Base-by-base conservation (phyloP, 2,797 vertebrate species). In the Hydrocynus forskahlii region DNA sequence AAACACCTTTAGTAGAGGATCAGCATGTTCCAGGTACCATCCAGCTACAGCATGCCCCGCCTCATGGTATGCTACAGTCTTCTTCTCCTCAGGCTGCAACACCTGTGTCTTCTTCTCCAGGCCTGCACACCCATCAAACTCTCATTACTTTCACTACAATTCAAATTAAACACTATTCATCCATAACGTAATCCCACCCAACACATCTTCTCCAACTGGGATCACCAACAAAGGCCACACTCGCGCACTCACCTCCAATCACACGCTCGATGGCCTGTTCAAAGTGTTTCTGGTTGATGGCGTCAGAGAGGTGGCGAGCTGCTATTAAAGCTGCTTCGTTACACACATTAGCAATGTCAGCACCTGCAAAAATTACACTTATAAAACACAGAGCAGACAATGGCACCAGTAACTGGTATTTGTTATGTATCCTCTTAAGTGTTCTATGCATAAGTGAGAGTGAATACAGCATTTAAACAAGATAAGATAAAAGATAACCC, bases 81-180 rank as follows among this genome's bases (percentile, higher is more conserved):
- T 91, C 90, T 95, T 95, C 91, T 96, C 94, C 0, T 81, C 74
- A 4, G 93, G 95, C 85, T 95, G 94, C 57, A 95, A 91, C 5
- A 95, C 93, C 86, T 95, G 94, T 5, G 92, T 95, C 89, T 92
- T 96, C 90, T 96, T 95, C 90, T 96, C 95, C 23, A 96, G 89
- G 75, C 95, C 95, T 95, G 79, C 10, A 83, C 45, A 40, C 35
- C 40, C n/a, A 70, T n/a, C n/a, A n/a, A n/a, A n/a, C n/a, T n/a
- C n/a, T n/a, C n/a, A n/a, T n/a, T n/a, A n/a, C n/a, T n/a, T n/a
- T n/a, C n/a, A n/a, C n/a, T n/a, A n/a, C n/a, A n/a, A n/a, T n/a
- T n/a, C n/a, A n/a, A n/a, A n/a, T n/a, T n/a, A n/a, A n/a, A n/a
- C n/a, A n/a, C n/a, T n/a, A n/a, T n/a, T n/a, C n/a, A n/a, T n/a